phyloP scores from a whole-genome alignment of 2,113 vertebrate genomes.

The Gasterosteus aculeatus region DNA sequence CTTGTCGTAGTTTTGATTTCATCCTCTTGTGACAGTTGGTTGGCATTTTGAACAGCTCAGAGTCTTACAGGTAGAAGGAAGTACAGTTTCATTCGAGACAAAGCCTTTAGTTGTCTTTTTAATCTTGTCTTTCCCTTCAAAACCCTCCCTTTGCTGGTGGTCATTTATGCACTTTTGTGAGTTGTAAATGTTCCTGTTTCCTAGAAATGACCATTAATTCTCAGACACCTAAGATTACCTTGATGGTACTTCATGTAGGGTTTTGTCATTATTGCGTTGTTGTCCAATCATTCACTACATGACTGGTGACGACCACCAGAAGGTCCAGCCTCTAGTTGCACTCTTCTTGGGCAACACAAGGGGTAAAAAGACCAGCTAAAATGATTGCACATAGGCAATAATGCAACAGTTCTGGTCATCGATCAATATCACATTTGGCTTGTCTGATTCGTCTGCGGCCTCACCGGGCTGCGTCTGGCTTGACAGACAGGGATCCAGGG shows the following conservation, averaged over 20 bases:
- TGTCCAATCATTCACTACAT: background rate
- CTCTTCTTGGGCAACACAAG: background rate
- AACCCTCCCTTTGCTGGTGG: conserved; percentile 54
- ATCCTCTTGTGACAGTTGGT: conserved; percentile 61
- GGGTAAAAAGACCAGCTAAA: background rate
- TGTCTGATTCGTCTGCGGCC: background rate
- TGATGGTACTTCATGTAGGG: conserved; percentile 69
- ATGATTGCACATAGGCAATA: background rate
- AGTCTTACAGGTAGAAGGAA: conserved; percentile 59
- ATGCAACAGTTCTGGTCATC: background rate
- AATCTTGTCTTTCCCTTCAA: conserved; percentile 13
- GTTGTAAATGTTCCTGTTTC: conserved; percentile 68
- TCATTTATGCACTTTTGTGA: conserved; percentile 80
- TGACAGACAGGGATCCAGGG: background rate
- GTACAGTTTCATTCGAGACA: conserved; percentile 52
- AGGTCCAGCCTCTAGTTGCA: background rate
- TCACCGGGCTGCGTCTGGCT: background rate
- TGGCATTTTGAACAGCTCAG: conserved; percentile 52
- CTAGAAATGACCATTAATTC: conserved; percentile 55
- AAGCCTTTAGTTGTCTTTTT: conserved; percentile 47
- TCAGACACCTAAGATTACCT: conserved; percentile 46
- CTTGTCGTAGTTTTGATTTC: conserved; percentile 45
- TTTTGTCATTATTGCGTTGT: conserved; percentile 35
- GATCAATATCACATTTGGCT: background rate
- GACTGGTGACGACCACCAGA: background rate